A percentile compares a stretch with the other conserved stretches of the same genome.
Evolutionary conservation across 2,113 vertebrate species (phyloP).

Genomic region (Pseudonaja textilis): DNA sequence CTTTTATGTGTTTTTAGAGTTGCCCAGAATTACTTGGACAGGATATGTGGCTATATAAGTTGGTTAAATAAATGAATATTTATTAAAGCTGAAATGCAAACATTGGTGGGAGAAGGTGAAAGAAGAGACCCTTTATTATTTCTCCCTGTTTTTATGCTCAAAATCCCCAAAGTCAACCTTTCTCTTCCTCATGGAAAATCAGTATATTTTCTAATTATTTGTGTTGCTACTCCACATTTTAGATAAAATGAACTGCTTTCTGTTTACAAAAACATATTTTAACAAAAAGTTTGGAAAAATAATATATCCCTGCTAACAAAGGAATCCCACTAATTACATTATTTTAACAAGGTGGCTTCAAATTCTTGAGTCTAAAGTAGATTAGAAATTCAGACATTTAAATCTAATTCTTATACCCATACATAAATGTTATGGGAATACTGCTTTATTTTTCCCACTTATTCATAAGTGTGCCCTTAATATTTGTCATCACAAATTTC

Average conservation of each 20-base stretch:
- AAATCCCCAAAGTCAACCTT: neutral
- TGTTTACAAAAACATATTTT: neutral
- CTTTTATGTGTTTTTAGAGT: neutral
- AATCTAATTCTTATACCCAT: neutral
- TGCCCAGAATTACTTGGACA: neutral
- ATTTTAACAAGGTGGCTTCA: neutral
- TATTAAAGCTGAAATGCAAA: neutral
- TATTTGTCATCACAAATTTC: slow-evolving; percentile 18
- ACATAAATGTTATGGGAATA: neutral
- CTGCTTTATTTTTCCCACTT: slow-evolving; percentile 4
- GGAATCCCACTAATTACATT: neutral
- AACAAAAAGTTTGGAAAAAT: neutral
- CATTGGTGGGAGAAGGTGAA: neutral
- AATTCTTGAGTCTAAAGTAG: neutral
- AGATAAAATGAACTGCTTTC: neutral
- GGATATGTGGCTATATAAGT: neutral
- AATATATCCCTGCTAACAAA: neutral
- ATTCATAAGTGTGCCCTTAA: slow-evolving; percentile 10
- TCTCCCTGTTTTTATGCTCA: neutral
- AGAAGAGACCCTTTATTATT: neutral
- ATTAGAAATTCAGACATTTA: neutral
- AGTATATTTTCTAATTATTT: neutral
- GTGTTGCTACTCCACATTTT: neutral
- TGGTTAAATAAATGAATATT: neutral
- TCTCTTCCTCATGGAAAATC: neutral